Percentiles rank a stretch among this genome's conserved stretches.
Conservation (phyloP, 1,140 invertebrate genomes). For the Lasaia peninsularis region DNA sequence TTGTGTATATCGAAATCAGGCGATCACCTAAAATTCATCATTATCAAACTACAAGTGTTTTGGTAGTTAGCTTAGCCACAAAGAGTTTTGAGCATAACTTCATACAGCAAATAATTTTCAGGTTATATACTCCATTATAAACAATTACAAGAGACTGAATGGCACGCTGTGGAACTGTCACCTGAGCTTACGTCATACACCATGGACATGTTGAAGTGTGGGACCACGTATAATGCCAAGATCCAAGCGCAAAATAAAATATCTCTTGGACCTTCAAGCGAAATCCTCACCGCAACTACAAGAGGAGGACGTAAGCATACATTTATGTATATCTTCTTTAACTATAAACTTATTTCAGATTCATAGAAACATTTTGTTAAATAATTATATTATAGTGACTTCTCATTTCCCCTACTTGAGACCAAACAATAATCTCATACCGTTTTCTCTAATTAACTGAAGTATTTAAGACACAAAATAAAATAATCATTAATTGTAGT, state of each 20-base stretch:
- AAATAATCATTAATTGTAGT: too few relatives aligned
- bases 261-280: slow-evolving; percentile 83
- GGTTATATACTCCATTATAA: slow-evolving; percentile 84
- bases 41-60: too few relatives aligned
- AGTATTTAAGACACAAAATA: too few relatives aligned
- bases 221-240: slow-evolving; percentile 82
- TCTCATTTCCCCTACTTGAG: too few relatives aligned
- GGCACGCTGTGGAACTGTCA: slow-evolving; percentile 82
- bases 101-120: slow-evolving; percentile 32
- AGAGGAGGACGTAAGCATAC: slow-evolving; percentile 76
- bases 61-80: too few relatives aligned
- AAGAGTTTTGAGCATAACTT: background rate
- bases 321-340: background rate
- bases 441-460: too few relatives aligned
- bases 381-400: too few relatives aligned
- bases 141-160: slow-evolving; percentile 79
- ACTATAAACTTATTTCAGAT: background rate
- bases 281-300: slow-evolving; percentile 81
- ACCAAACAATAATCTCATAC: too few relatives aligned
- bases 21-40: too few relatives aligned
- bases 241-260: slow-evolving; percentile 84
- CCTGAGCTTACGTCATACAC: slow-evolving; percentile 83
- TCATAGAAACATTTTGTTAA: background rate
- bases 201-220: slow-evolving; percentile 85
- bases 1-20: too few relatives aligned